These are phyloP conservation scores for Ammodytes marinus DNA, from an alignment of 2,113 vertebrate species.

Conservation along the genomic window DNA sequence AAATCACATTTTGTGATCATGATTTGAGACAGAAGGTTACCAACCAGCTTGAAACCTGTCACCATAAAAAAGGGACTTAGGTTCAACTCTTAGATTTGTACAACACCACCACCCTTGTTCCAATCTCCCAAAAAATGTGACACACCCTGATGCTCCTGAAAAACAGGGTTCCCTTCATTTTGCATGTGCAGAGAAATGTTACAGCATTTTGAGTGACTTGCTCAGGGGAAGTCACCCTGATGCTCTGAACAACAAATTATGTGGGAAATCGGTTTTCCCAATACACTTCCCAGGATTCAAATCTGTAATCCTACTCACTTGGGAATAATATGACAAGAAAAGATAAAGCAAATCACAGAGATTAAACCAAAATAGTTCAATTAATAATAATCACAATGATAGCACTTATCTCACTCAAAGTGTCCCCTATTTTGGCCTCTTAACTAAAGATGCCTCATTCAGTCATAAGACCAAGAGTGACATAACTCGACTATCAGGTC, in stretches of 20 bases:
- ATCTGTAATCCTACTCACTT: not conserved
- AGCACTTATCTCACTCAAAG: not conserved
- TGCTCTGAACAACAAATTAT: not conserved
- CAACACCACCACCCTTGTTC: no score
- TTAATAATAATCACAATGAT: no score
- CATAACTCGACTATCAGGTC: conserved; percentile 4
- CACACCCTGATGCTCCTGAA: not conserved
- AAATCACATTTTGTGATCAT: not conserved
- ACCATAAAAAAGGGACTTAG: not conserved
- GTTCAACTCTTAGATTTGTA: not conserved
- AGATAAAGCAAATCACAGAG: not conserved
- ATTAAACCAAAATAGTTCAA: not conserved
- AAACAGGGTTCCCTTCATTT: not conserved
- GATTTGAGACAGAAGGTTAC: not conserved
- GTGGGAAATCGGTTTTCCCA: not conserved
- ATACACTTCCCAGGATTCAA: not conserved
- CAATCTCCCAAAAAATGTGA: not conserved
- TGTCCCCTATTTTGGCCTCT: not conserved
- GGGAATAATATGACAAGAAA: not conserved
- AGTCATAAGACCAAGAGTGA: conserved; percentile 24
- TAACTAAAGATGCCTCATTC: not conserved
- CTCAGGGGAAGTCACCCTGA: not conserved
- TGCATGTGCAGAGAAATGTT: not conserved
- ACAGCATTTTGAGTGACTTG: not conserved
- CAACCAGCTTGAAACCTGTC: not conserved